These are phyloP conservation scores for Orchesellides sinensis DNA, from an alignment of 2,888 invertebrate genomes.

Conservation along the genomic window DNA sequence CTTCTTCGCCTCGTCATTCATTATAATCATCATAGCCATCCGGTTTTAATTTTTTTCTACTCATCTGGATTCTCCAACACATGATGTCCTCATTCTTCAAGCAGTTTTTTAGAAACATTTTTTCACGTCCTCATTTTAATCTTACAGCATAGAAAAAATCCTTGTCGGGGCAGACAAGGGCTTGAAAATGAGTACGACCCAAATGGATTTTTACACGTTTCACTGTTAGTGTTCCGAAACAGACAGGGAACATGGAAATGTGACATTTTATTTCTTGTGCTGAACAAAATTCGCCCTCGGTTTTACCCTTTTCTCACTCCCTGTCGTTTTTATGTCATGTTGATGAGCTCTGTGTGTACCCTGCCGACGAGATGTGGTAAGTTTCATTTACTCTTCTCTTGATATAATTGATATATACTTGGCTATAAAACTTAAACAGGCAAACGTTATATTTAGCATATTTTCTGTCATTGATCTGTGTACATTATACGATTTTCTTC, in stretches of 20 bases:
- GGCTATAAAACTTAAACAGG: too few species aligned
- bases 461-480: too few species aligned
- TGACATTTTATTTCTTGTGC: conserved; percentile 54
- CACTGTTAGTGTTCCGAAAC: conserved; percentile 34
- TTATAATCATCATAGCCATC: conserved; percentile 42
- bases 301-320: conserved; percentile 62
- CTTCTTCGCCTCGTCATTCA: conserved; percentile 50
- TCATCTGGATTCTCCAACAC: conserved; percentile 28
- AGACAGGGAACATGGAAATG: conserved; percentile 56
- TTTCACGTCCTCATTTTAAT: conserved; percentile 41
- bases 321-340: conserved; percentile 66
- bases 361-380: conserved; percentile 32
- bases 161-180: too few species aligned
- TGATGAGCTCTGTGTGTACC: conserved; percentile 63
- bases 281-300: conserved; percentile 35
- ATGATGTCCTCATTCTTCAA: background rate
- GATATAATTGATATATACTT: too few species aligned
- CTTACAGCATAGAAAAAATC: too few species aligned
- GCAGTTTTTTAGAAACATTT: conserved; percentile 32
- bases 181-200: background rate
- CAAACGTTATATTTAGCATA: too few species aligned
- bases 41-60: conserved; percentile 50
- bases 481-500: too few species aligned
- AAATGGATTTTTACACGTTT: background rate
- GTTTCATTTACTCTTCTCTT: conserved; percentile 11